Evolutionary conservation across 2,888 invertebrate genomes (phyloP), one percentile per base, ranked within the genome.

Genomic region (Blomia tropicalis): DNA sequence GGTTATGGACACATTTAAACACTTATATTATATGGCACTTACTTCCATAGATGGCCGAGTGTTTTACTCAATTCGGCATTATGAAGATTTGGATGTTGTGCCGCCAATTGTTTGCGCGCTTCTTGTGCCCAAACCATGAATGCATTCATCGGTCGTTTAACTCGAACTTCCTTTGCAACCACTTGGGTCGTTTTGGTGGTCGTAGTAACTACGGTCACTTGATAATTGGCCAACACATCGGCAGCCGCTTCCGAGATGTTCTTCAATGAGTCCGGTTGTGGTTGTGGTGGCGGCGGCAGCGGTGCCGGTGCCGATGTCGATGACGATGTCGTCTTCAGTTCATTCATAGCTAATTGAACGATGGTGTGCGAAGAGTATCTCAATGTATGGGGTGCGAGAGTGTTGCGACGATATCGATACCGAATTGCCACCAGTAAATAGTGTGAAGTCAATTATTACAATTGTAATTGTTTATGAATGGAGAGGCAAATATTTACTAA

Each of bases 101-200:
- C 88, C 17, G 92, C 90, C 69, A 93, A 80, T 70, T 86, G 83
- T 68, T 87, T 79, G 66, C 92, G 79, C 65, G 93, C 93, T 11
- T 92, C 92, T 73, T 93, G 92, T 0, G 93, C 92, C 85, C 92
- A 95, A 60, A 95, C 93, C 93, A 93, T 95, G 74, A 95, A 95
- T 0, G 92, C 92, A 74, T 93, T 95, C 93, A 95, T 95, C 0
- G 93, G 93, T 58, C 93, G 78, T 75, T 93, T 93, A 65, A 95
- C 90, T 75, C 92, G 92, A 47, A 47, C 51, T 27, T 47, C 51
- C 22, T 47, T 60, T 19, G 29, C 23, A 11, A 47, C 51, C 51
- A 47, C 27, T 47, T 22, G 51, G n/a, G 22, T 47, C 1, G 58
- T 43, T 88, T 85, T 88, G 70, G 84, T 83, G 17, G 87, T 85